Base-by-base conservation (phyloP, 2,113 vertebrate species). In the Lota lota region DNA sequence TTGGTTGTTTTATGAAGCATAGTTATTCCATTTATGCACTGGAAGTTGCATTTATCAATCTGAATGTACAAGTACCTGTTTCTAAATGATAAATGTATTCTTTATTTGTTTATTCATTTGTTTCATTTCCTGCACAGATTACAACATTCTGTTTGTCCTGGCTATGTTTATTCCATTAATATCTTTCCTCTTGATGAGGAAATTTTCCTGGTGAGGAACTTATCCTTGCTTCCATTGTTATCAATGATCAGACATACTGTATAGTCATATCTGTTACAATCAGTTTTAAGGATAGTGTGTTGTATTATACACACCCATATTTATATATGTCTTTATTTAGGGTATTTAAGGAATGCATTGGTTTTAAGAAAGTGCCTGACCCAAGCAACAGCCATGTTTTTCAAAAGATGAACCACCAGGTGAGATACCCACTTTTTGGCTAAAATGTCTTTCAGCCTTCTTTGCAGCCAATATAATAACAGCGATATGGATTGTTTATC, bases 331-430 rank as follows among this genome's bases (percentile, higher is more conserved):
- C 11, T 73, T 3, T 15, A 40, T 73, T 1, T 47, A n/a, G 0
- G 5, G 22, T 22, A 15, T 65, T 18, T n/a, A 24, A 73, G 22
- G n/a, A 80, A 78, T 54, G 2, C 3, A 0, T 80, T 73, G 57
- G 74, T 16, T 64, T 20, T 71, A 67, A 72, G 2, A 89, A 86
- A 73, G 77, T 89, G 5, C 90, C 90, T 18, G 88, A 92, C 83
- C 86, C 90, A 1, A 12, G 74, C 24, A 90, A 92, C 56, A 92
- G 90, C 72, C 56, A 69, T 17, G 82, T 91, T 67, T 83, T 88
- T 67, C 66, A 22, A 77, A 68, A 82, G n/a, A 71, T 78, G 59
- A 74, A 70, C 61, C 20, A 63, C 59, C 83, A 88, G 84, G 86
- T 88, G 65, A 85, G 82, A 68, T 36, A 53, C 17, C 19, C 22